phyloP scores from a whole-genome alignment of 2,888 invertebrate genomes.

The Lycocerus yunnanus region DNA sequence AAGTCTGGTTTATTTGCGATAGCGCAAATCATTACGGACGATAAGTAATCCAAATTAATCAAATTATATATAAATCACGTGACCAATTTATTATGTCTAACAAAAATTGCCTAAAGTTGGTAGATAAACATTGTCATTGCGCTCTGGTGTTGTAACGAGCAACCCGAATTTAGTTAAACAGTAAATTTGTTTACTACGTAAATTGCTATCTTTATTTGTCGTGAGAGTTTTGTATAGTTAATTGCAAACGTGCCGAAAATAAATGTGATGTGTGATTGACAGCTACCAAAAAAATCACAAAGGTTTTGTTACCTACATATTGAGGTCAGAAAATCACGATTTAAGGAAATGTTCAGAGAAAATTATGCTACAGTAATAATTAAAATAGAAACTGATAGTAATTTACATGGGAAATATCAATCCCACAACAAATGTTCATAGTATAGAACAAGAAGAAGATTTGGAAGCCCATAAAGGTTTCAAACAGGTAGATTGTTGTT shows the following conservation, averaged over 20 bases:
- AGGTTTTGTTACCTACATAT: slow-evolving; percentile 46
- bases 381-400: slow-evolving; percentile 17
- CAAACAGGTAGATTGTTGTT: slow-evolving; percentile 47
- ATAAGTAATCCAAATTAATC: neutral
- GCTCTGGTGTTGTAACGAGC: slow-evolving; percentile 1
- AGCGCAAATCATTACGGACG: neutral
- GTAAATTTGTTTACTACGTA: neutral
- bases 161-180: neutral
- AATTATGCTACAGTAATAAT: slow-evolving; percentile 11
- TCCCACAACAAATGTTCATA: slow-evolving; percentile 42
- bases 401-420: slow-evolving; percentile 54
- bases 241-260: neutral
- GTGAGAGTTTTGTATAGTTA: neutral
- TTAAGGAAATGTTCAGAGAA: slow-evolving; percentile 23
- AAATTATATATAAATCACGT: neutral
- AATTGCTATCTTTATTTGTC: neutral
- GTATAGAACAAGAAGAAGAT: slow-evolving; percentile 46
- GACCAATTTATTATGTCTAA: neutral
- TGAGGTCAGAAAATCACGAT: slow-evolving; percentile 43
- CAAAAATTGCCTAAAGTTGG: slow-evolving; percentile 6
- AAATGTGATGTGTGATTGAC: neutral
- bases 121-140: slow-evolving; percentile 5
- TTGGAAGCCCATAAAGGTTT: slow-evolving; percentile 45
- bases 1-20: neutral
- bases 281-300: slow-evolving; percentile 41